These are phyloP conservation scores for Cheilosia vulpina DNA, from an alignment of 2,888 invertebrate genomes.

Conservation along the genomic window DNA sequence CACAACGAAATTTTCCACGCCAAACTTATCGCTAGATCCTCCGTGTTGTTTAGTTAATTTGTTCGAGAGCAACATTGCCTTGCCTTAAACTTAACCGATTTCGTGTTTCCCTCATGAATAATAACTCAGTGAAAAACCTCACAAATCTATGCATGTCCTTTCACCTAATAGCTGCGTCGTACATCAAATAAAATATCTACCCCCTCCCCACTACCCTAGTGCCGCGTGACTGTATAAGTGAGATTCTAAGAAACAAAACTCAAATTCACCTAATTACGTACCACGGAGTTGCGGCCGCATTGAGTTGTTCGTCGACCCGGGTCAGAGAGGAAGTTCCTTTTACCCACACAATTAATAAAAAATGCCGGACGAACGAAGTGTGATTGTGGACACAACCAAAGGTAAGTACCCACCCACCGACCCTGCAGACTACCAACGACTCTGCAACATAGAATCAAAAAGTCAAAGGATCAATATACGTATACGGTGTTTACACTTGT, in stretches of 20 bases:
- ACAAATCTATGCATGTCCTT: neutral
- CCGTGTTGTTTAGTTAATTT: neutral
- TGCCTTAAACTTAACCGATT: slow-evolving; percentile 9
- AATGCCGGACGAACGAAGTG: slow-evolving; percentile 77
- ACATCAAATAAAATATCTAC: slow-evolving; percentile 30
- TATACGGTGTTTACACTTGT: slow-evolving; percentile 61
- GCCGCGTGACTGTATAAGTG: slow-evolving; percentile 26
- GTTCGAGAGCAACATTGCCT: neutral
- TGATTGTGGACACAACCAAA: slow-evolving; percentile 76
- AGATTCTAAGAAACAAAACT: slow-evolving; percentile 5
- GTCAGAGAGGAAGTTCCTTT: neutral
- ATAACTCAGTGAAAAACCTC: slow-evolving; percentile 2
- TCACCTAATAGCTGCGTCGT: neutral
- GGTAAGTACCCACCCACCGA: slow-evolving; percentile 61
- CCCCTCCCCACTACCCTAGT: neutral
- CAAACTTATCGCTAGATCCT: neutral
- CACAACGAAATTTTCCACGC: slow-evolving; percentile 16
- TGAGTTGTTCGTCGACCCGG: too few species aligned
- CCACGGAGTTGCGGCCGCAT: neutral
- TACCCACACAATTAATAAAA: slow-evolving; percentile 20
- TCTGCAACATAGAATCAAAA: slow-evolving; percentile 32
- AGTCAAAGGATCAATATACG: slow-evolving; percentile 55
- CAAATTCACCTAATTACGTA: slow-evolving; percentile 28
- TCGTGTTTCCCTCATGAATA: slow-evolving; percentile 9
- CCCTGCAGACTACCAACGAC: neutral